Evolutionary conservation across 1,140 invertebrate species (phyloP), one percentile per base, ranked within the genome.

Genomic region (Drosophila simulans): DNA sequence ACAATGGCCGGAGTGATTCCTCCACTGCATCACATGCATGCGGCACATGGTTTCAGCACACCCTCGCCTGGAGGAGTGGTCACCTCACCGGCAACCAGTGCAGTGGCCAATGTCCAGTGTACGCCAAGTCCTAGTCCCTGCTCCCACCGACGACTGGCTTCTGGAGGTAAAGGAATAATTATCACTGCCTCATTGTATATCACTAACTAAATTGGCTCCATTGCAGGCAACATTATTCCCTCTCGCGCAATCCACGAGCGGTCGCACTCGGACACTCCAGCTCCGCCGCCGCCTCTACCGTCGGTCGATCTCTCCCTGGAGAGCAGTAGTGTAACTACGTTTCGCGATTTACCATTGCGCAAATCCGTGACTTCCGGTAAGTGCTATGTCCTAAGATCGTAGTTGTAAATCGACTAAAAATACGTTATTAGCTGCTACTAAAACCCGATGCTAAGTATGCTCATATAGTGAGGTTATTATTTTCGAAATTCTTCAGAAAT

Each of bases 291-390:
- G 37, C 95, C 96, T 22, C 93, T 96, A 63, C 96, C 96, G 3
- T 96, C 96, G 13, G 97, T 99, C 15, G 97, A 98, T 92, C 94
- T 99, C 43, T 98, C 96, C 59, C 97, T 97, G 11, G 98, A 99
- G 93, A 98, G 97, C 91, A 98, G 97, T 92, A 98, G 97, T 92
- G 98, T 99, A 53, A 98, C 98, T 31, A 97, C 97, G 76, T 94
- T 98, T 71, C 97, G 97, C 81, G 97, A 97, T 93, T 94, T 98
- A 91, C 97, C 97, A 46, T 92, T 97, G 73, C 94, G 97, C 73
- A 98, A 98, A 94, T 97, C 97, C 39, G 93, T 96, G 78, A 96
- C 95, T 54, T 96, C 96, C 90, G 96, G 96, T 97, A 92, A 94
- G 95, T 73, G 31, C 0, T 8, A 2, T 12, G 5, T 4, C 11